Percentiles rank a stretch among this genome's conserved stretches.
Evolutionary conservation across 1,140 invertebrate species (phyloP).

Genomic region (Babylonia areolata): DNA sequence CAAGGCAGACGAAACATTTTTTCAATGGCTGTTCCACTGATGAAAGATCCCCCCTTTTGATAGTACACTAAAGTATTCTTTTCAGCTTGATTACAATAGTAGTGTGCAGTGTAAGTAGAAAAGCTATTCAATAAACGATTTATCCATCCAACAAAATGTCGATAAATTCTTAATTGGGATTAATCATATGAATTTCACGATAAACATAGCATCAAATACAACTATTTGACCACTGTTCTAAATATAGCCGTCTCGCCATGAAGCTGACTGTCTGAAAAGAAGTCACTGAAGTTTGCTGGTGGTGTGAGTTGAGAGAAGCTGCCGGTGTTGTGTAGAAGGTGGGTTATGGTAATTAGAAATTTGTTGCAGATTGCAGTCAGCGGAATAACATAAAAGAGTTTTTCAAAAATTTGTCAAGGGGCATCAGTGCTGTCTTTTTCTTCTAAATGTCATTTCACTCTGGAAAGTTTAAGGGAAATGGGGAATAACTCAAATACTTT

Average conservation of each 20-base stretch:
- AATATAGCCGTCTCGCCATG: slow-evolving; percentile 20
- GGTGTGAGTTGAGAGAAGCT: slow-evolving; percentile 6
- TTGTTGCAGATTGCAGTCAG: background rate
- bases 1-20: background rate
- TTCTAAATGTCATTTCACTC: background rate
- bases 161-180: too few relatives aligned
- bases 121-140: background rate
- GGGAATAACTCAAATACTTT: slow-evolving; percentile 33
- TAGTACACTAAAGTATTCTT: background rate
- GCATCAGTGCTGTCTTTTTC: background rate
- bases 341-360: background rate
- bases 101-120: background rate
- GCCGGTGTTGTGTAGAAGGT: background rate
- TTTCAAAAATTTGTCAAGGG: too few relatives aligned
- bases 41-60: background rate
- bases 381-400: background rate
- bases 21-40: background rate
- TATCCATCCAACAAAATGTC: background rate
- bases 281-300: background rate
- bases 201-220: too few relatives aligned
- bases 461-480: background rate
- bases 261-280: slow-evolving; percentile 26
- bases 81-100: background rate
- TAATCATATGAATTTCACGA: too few relatives aligned
- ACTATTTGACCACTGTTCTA: background rate